These are phyloP conservation scores for Pseudomyrmex sp. DNA, from an alignment of 1,140 invertebrate species.

Conservation along the genomic window DNA sequence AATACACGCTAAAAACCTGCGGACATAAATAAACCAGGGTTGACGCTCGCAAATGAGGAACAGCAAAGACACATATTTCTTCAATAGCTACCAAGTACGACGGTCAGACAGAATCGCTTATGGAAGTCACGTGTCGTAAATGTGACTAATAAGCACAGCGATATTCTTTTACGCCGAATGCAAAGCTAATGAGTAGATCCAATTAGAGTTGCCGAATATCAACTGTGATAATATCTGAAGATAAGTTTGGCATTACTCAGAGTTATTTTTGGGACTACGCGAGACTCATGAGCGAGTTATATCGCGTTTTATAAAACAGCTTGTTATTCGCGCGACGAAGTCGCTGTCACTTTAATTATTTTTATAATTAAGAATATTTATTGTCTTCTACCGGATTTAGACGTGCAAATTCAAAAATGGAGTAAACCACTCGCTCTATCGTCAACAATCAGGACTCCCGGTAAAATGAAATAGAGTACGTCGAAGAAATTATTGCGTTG, in stretches of 20 bases:
- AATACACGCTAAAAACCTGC: conserved; percentile 67
- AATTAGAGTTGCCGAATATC: conserved; percentile 2
- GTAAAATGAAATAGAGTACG: conserved; percentile 48
- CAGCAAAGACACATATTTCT: conserved; percentile 44
- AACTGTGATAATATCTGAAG: too few species aligned
- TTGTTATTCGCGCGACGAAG: neutral
- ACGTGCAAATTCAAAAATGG: neutral
- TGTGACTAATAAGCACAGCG: conserved; percentile 19
- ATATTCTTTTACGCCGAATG: neutral
- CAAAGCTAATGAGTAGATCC: neutral
- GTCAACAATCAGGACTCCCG: conserved; percentile 41
- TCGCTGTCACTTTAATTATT: neutral
- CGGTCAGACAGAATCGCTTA: conserved; percentile 25
- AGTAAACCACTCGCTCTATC: conserved; percentile 58
- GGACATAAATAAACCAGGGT: conserved; percentile 68
- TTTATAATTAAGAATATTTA: neutral
- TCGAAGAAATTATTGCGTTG: conserved; percentile 80
- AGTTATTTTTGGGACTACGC: neutral
- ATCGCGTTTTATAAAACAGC: neutral
- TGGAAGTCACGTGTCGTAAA: conserved; percentile 3
- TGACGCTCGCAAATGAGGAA: conserved; percentile 64
- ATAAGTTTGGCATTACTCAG: neutral
- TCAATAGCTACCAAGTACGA: conserved; percentile 14
- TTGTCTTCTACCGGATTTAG: neutral
- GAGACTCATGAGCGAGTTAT: neutral